phyloP scores from a whole-genome alignment of 2,797 vertebrate species.

The Myotis findleyi region DNA sequence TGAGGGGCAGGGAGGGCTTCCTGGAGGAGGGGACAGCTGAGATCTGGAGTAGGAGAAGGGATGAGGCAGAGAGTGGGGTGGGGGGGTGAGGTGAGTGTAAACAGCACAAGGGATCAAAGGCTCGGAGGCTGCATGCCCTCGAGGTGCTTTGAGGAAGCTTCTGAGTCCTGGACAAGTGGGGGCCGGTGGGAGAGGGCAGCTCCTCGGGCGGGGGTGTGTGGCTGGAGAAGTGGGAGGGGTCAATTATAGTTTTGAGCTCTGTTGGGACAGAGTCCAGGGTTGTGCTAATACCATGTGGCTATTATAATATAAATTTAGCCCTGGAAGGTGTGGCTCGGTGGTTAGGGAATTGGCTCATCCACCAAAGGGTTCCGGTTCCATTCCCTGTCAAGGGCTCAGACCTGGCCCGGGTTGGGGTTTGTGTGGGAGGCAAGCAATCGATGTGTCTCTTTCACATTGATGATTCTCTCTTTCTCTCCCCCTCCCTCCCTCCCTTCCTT shows the following conservation, averaged over 20 bases:
- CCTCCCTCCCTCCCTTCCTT: neutral
- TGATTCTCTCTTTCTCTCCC: neutral
- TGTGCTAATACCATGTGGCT: neutral
- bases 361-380: too few relatives aligned
- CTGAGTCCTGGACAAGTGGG: neutral
- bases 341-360: neutral
- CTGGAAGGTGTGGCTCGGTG: neutral
- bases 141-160: neutral
- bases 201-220: accelerated
- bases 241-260: neutral
- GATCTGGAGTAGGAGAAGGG: neutral
- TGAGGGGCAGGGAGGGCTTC: neutral
- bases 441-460: neutral
- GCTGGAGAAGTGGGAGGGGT: neutral
- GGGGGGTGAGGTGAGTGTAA: neutral
- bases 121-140: neutral
- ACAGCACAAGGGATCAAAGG: neutral
- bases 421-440: neutral
- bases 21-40: neutral
- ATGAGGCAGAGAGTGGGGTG: neutral
- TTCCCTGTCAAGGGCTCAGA: too few relatives aligned
- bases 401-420: neutral
- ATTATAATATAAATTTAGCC: neutral
- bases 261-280: neutral
- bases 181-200: too few relatives aligned